phyloP scores from a whole-genome alignment of 2,797 vertebrate genomes.

The Schizothorax lantsangensis region DNA sequence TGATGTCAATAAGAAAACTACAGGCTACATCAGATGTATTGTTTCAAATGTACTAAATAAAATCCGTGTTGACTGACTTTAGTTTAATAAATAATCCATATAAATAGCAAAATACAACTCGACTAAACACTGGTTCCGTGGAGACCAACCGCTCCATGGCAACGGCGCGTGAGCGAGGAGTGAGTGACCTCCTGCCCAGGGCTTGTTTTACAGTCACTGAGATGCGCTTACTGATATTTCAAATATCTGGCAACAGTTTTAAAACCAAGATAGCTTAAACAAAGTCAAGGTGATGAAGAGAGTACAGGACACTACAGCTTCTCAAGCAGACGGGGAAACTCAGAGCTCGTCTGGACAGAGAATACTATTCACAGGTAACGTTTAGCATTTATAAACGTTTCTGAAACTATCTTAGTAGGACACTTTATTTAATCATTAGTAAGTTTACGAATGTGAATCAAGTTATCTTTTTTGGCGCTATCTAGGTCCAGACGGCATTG shows the following conservation, averaged over 20 bases:
- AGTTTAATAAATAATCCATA: conserved; percentile 23
- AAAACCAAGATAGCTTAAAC: not conserved
- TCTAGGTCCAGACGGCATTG: conserved; percentile 79
- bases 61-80: not conserved
- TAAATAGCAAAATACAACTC: not conserved
- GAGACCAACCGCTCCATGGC: conserved; percentile 64
- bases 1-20: not conserved
- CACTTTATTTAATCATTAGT: not conserved
- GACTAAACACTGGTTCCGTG: conserved; percentile 60
- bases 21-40: not conserved
- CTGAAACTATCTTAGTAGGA: not conserved
- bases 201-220: conserved; percentile 58
- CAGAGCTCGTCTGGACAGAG: conserved; percentile 67
- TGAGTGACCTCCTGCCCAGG: conserved; percentile 60
- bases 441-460: not conserved
- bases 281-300: not conserved
- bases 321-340: not conserved
- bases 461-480: not conserved
- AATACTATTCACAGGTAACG: conserved; percentile 81
- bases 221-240: not conserved
- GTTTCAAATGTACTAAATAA: not conserved
- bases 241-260: not conserved
- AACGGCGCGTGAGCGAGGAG: conserved; percentile 46
- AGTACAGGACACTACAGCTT: not conserved
- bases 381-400: not conserved